Percentiles rank a stretch among this genome's conserved stretches.
phyloP scores from a whole-genome alignment of 1,140 invertebrate species.

The Manduca sexta region DNA sequence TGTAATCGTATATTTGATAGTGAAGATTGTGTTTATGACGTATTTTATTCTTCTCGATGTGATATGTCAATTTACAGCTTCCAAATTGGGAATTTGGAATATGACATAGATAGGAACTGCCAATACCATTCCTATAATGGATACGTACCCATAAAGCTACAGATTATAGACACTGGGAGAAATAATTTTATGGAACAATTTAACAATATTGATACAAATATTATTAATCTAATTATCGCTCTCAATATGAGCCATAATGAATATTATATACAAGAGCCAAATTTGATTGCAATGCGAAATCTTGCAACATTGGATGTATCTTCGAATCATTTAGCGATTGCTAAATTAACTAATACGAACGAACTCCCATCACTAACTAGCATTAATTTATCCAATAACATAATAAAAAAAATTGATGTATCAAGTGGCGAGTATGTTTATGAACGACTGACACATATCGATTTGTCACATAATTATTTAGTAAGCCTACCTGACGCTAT shows the following conservation, averaged over 20 bases:
- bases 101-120: too few species aligned
- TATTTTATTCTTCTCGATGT: too few species aligned
- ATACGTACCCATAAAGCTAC: too few species aligned
- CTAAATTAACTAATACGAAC: constrained; percentile 19
- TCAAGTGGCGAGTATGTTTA: constrained; percentile 9
- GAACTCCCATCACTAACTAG: constrained; percentile 15
- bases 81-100: too few species aligned
- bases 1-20: too few species aligned
- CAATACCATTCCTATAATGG: too few species aligned
- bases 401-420: constrained; percentile 18
- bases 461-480: constrained; percentile 35
- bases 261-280: constrained; percentile 8
- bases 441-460: constrained; percentile 17
- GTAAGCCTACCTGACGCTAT: constrained; percentile 21
- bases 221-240: not conserved
- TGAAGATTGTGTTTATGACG: too few species aligned
- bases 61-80: too few species aligned
- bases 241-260: constrained; percentile 2
- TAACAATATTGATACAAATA: too few species aligned
- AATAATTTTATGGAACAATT: too few species aligned
- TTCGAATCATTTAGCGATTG: constrained; percentile 21
- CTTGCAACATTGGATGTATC: constrained; percentile 28
- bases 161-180: too few species aligned
- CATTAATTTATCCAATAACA: constrained; percentile 40
- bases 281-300: constrained; percentile 17